These are phyloP conservation scores for Mimas tiliae DNA, from an alignment of 2,888 invertebrate species.

Conservation along the genomic window DNA sequence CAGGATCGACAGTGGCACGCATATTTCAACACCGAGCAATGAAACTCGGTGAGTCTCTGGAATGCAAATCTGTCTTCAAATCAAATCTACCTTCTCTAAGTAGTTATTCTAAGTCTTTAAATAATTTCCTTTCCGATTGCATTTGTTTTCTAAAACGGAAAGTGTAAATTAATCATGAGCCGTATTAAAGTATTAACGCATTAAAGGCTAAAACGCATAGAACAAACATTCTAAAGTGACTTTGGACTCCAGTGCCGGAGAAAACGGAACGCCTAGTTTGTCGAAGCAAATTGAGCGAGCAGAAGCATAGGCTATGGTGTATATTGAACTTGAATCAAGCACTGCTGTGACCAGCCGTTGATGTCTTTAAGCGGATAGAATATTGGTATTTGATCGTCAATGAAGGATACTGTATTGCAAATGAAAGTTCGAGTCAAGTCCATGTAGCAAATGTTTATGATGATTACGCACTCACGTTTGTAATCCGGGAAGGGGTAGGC, in stretches of 20 bases:
- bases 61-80: too few species aligned
- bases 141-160: not conserved
- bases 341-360: slow-evolving; percentile 29
- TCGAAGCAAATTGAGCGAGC: slow-evolving; percentile 67
- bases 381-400: not conserved
- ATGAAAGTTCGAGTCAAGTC: too few species aligned
- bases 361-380: not conserved
- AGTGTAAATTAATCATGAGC: slow-evolving; percentile 11
- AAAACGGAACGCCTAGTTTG: slow-evolving; percentile 50
- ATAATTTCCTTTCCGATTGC: too few species aligned
- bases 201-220: slow-evolving; percentile 31
- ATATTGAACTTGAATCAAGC: slow-evolving; percentile 57
- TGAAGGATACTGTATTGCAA: too few species aligned
- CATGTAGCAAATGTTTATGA: too few species aligned
- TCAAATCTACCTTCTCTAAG: too few species aligned
- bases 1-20: too few species aligned
- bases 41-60: too few species aligned
- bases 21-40: too few species aligned
- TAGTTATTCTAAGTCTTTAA: too few species aligned
- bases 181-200: slow-evolving; percentile 29
- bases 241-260: slow-evolving; percentile 40
- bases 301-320: slow-evolving; percentile 51
- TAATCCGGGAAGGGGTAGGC: too few species aligned
- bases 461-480: too few species aligned
- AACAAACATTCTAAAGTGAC: slow-evolving; percentile 41